phyloP scores from a whole-genome alignment of 2,113 vertebrate species.

The Nansenia antarctica region DNA sequence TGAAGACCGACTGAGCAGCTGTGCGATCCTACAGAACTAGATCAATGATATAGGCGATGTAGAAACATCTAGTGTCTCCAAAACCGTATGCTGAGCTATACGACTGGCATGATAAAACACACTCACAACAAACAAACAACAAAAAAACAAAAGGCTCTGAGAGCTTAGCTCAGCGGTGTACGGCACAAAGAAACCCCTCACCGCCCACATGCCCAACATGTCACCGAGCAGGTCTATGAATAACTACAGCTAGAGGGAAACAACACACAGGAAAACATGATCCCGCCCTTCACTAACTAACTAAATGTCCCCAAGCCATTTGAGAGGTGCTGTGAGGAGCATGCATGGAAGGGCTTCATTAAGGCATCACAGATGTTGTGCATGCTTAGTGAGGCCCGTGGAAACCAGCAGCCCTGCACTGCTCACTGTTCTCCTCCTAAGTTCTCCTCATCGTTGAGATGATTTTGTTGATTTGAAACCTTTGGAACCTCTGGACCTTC shows the following conservation, averaged over 20 bases:
- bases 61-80: neutral
- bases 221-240: neutral
- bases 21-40: neutral
- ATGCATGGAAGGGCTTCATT: neutral
- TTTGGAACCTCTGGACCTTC: too few species aligned
- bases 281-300: constrained; percentile 8
- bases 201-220: neutral
- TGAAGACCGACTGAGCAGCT: neutral
- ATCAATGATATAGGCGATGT: neutral
- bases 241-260: constrained; percentile 23
- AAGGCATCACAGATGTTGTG: neutral
- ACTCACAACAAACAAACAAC: neutral
- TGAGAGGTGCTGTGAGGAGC: neutral
- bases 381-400: neutral
- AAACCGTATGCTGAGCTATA: neutral
- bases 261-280: constrained; percentile 8
- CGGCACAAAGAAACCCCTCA: constrained; percentile 42
- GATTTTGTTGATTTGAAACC: neutral
- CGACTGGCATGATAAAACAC: neutral
- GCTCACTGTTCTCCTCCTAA: neutral
- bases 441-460: neutral
- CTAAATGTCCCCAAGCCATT: neutral
- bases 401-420: neutral
- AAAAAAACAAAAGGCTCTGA: neutral
- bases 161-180: constrained; percentile 6